Percentiles rank a stretch among this genome's conserved stretches.
Conservation (phyloP, 2,113 vertebrate species). For the Festucalex cinctus region DNA sequence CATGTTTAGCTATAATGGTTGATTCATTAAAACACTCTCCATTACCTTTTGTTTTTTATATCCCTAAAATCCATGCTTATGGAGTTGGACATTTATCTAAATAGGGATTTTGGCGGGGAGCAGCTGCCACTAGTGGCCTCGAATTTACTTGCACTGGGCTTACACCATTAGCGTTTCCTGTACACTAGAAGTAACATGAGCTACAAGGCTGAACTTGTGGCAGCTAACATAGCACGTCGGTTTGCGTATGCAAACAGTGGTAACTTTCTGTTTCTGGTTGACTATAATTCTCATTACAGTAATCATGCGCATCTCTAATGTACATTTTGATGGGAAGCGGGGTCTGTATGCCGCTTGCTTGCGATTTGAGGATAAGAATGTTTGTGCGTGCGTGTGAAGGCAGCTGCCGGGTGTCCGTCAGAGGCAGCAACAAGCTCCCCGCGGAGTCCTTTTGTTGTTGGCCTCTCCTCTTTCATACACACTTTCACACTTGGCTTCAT, state of each 20-base stretch:
- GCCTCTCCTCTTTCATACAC: slow-evolving; percentile 2
- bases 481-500: slow-evolving; percentile 24
- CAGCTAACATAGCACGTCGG: slow-evolving; percentile 8
- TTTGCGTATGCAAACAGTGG: too few species aligned
- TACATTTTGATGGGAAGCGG: background rate
- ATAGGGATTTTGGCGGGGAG: background rate
- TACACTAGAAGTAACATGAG: slow-evolving; percentile 30
- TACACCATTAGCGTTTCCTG: slow-evolving; percentile 39
- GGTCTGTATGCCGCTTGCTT: background rate
- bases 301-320: background rate
- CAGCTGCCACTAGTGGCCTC: slow-evolving; percentile 13
- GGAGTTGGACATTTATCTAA: background rate
- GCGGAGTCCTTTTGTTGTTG: slow-evolving; percentile 33
- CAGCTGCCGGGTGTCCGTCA: slow-evolving; percentile 60
- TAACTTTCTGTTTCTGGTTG: background rate
- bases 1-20: too few species aligned
- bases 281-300: background rate
- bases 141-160: slow-evolving; percentile 29
- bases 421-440: slow-evolving; percentile 28
- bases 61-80: background rate
- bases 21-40: too few species aligned
- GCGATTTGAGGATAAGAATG: slow-evolving; percentile 20
- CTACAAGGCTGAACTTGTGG: slow-evolving; percentile 6
- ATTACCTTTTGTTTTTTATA: too few species aligned
- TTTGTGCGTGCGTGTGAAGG: slow-evolving; percentile 25